Percentiles rank a stretch among this genome's conserved stretches.
Conservation (phyloP, 2,888 invertebrate genomes). For the Eledone cirrhosa region DNA sequence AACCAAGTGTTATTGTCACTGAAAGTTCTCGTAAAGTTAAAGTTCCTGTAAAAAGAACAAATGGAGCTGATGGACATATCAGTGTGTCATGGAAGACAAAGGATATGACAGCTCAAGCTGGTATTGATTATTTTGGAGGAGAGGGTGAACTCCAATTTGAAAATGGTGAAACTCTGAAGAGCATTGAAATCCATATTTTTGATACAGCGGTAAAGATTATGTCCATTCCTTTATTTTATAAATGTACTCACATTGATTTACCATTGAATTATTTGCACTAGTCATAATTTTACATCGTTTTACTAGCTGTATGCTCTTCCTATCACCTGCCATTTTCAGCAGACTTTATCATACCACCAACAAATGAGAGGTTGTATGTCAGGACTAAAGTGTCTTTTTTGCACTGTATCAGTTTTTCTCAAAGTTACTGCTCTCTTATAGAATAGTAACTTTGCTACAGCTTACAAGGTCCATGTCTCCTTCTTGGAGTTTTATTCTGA, state of each 20-base stretch:
- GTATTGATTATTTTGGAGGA: slow-evolving; percentile 71
- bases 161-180: slow-evolving; percentile 68
- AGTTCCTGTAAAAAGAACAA: slow-evolving; percentile 69
- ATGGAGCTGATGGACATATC: slow-evolving; percentile 72
- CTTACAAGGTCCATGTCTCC: too few relatives aligned
- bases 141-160: slow-evolving; percentile 68
- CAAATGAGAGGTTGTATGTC: too few relatives aligned
- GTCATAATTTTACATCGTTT: not conserved
- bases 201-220: slow-evolving; percentile 69
- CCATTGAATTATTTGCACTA: not conserved
- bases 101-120: slow-evolving; percentile 71
- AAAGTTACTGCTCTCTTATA: too few relatives aligned
- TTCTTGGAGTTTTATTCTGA: too few relatives aligned
- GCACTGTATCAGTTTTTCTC: too few relatives aligned
- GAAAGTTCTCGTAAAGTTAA: slow-evolving; percentile 70
- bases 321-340: too few relatives aligned
- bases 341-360: too few relatives aligned
- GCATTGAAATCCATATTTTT: slow-evolving; percentile 71
- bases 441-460: too few relatives aligned
- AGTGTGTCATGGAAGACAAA: slow-evolving; percentile 71
- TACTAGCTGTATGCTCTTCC: too few relatives aligned
- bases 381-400: too few relatives aligned
- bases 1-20: slow-evolving; percentile 71
- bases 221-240: too few relatives aligned
- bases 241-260: not conserved